Percentiles rank a stretch among this genome's conserved stretches.
Evolutionary conservation across 2,797 vertebrate species (phyloP).

Genomic region (Tauraco hartlaubi): DNA sequence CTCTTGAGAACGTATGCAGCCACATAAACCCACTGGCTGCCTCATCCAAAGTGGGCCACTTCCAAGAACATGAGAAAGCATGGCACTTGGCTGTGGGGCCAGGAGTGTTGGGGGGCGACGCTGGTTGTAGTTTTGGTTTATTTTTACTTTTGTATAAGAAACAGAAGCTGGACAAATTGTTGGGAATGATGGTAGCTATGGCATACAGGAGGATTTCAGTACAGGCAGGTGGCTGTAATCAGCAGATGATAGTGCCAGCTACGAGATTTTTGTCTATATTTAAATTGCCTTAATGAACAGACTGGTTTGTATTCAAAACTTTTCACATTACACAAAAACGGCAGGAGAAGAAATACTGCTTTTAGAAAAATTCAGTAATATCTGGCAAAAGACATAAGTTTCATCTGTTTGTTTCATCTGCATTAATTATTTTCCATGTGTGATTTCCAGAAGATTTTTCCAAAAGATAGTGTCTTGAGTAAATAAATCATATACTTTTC

Average conservation of each 20-base stretch:
- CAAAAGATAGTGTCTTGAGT: neutral
- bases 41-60: neutral
- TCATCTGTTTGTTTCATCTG: neutral
- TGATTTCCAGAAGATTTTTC: neutral
- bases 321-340: neutral
- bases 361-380: neutral
- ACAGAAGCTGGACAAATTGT: neutral
- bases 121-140: neutral
- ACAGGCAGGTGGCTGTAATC: neutral
- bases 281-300: slow-evolving; percentile 20
- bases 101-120: neutral
- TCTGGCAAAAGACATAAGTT: neutral
- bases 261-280: neutral
- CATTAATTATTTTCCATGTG: neutral
- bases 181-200: neutral
- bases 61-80: neutral
- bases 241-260: neutral
- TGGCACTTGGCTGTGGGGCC: neutral
- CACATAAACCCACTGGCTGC: neutral
- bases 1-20: neutral
- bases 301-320: neutral
- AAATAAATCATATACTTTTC: neutral
- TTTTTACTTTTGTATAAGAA: neutral
- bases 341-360: neutral
- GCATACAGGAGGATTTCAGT: neutral